Evolutionary conservation across 2,888 invertebrate species (phyloP).

Genomic region (Zootermopsis nevadensis): DNA sequence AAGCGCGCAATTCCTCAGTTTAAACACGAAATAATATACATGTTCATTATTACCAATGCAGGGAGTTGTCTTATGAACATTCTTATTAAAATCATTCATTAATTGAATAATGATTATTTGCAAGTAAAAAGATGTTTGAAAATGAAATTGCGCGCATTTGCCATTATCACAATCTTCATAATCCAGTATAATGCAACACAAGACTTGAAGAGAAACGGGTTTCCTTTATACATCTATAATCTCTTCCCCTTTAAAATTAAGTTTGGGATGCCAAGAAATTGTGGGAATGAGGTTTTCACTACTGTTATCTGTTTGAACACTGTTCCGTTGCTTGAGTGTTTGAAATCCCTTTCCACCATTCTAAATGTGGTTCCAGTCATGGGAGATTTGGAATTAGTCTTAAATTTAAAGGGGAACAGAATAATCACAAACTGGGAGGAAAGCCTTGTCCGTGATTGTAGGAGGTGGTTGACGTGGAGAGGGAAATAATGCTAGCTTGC

Average conservation of each 20-base stretch:
- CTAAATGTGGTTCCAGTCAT: neutral
- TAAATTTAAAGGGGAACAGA: conserved; percentile 48
- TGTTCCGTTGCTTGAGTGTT: neutral
- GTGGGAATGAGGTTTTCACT: conserved; percentile 14
- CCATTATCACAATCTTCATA: conserved; percentile 40
- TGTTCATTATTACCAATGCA: conserved; percentile 27
- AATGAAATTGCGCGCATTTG: conserved; percentile 43
- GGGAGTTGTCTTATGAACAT: conserved; percentile 36
- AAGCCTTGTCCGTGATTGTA: conserved; percentile 29
- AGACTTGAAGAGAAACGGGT: conserved; percentile 40
- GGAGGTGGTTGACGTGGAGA: conserved; percentile 17
- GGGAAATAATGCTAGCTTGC: conserved; percentile 13
- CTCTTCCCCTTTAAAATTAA: conserved; percentile 47
- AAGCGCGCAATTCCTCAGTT: conserved; percentile 41
- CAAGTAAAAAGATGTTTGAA: conserved; percentile 36
- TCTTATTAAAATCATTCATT: conserved; percentile 35
- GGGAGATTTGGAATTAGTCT: conserved; percentile 4
- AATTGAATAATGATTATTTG: conserved; percentile 38
- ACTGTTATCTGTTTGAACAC: neutral
- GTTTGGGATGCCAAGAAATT: neutral
- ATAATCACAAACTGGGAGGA: conserved; percentile 25
- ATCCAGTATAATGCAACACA: conserved; percentile 43
- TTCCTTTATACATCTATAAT: conserved; percentile 32
- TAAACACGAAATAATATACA: conserved; percentile 34
- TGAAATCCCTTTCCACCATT: conserved; percentile 5